These are phyloP conservation scores for Coregonus ussuriensis DNA, from an alignment of 2,797 vertebrate species.

Conservation along the genomic window DNA sequence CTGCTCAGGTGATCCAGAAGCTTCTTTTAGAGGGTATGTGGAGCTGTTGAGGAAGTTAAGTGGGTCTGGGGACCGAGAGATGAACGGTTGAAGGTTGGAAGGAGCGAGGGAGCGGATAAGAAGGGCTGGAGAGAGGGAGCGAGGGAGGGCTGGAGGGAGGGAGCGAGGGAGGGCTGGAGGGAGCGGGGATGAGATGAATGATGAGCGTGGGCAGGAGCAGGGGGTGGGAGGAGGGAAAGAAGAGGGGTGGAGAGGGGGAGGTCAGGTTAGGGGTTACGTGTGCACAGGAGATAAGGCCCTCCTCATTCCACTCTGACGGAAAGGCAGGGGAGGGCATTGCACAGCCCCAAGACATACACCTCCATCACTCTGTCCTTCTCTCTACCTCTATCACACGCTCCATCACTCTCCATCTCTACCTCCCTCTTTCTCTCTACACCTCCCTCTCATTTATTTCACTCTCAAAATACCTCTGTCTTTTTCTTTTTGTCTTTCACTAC, in stretches of 20 bases:
- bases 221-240: constrained; percentile 34
- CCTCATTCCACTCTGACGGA: constrained; percentile 89
- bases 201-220: constrained; percentile 19
- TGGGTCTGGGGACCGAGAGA: not conserved
- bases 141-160: constrained; percentile 16
- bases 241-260: constrained; percentile 33
- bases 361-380: constrained; percentile 59
- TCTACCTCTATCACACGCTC: constrained; percentile 44
- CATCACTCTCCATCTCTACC: constrained; percentile 1
- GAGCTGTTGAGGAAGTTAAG: not conserved
- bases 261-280: constrained; percentile 82
- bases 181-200: constrained; percentile 11
- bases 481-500: not conserved
- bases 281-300: constrained; percentile 90
- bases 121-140: constrained; percentile 11
- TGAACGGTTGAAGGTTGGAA: not conserved
- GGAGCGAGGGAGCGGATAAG: not conserved
- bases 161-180: no score
- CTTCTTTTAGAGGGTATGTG: not conserved
- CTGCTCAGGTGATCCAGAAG: not conserved
- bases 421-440: not conserved
- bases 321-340: constrained; percentile 68
- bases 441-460: not conserved
- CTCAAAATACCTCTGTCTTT: not conserved
- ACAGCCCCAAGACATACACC: constrained; percentile 46